A percentile compares a stretch with the other conserved stretches of the same genome.
These are phyloP conservation scores for Lasioglossum zephyrum DNA, from an alignment of 2,888 invertebrate species.

Conservation along the genomic window DNA sequence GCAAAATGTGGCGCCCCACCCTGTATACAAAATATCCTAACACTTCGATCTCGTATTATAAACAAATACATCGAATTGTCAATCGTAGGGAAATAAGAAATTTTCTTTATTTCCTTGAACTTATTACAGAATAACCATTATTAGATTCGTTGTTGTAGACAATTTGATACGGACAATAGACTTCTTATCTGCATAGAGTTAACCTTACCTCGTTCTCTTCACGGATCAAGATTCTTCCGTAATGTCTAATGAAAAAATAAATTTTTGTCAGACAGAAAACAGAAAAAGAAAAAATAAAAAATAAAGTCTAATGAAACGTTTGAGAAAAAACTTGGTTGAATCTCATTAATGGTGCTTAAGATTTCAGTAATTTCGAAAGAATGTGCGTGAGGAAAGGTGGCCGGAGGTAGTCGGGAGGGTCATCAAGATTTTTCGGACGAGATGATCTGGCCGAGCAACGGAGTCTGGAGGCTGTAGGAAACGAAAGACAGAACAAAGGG, in stretches of 20 bases:
- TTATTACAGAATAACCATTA: no score
- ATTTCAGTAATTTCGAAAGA: not conserved
- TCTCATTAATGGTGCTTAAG: not conserved
- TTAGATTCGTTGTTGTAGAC: not conserved
- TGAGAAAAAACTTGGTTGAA: not conserved
- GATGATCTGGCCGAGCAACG: constrained; percentile 64
- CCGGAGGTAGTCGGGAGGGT: not conserved
- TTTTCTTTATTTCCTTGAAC: no score
- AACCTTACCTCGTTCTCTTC: not conserved
- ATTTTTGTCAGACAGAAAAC: no score
- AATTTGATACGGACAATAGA: not conserved
- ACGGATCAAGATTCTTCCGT: not conserved
- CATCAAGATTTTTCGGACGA: constrained; percentile 20
- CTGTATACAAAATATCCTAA: not conserved
- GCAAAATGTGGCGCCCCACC: no score
- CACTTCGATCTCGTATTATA: not conserved
- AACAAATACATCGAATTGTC: no score
- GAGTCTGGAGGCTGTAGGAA: constrained; percentile 47
- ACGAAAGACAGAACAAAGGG: constrained; percentile 56
- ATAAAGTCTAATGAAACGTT: accelerated
- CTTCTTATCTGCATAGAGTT: not conserved
- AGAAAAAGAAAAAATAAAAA: no score
- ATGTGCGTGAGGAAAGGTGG: not conserved
- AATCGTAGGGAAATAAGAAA: no score
- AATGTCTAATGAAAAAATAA: no score